Conservation (phyloP, 2,797 vertebrate genomes). For the Miichthys miiuy region DNA sequence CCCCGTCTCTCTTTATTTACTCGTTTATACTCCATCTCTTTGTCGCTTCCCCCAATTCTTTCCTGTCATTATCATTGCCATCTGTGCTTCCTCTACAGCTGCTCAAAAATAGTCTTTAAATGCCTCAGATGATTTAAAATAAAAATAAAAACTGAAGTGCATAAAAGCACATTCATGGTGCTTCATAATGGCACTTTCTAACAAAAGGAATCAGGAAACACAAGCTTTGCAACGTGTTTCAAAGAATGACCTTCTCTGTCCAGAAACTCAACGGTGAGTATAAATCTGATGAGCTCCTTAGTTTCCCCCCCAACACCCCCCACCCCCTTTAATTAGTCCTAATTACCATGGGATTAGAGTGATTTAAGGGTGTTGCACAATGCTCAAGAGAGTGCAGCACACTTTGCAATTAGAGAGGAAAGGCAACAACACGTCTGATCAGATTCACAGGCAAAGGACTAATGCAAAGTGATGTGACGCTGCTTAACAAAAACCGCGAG, state of each 20-base stretch:
- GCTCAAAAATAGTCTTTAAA: slow-evolving; percentile 51
- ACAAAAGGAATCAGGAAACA: slow-evolving; percentile 21
- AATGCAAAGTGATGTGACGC: slow-evolving; percentile 41
- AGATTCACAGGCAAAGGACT: slow-evolving; percentile 22
- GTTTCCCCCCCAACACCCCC: slow-evolving; percentile 4
- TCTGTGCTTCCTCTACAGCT: slow-evolving; percentile 55
- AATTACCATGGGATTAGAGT: slow-evolving; percentile 72
- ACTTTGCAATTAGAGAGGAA: slow-evolving; percentile 47
- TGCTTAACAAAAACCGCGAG: slow-evolving; percentile 15
- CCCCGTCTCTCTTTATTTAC: slow-evolving; percentile 54
- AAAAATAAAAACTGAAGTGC: slow-evolving; percentile 40
- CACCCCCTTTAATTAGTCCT: slow-evolving; percentile 71
- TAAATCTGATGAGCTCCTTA: slow-evolving; percentile 78
- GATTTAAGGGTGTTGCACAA: slow-evolving; percentile 71
- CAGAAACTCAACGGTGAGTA: slow-evolving; percentile 39
- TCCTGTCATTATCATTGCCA: slow-evolving; percentile 65
- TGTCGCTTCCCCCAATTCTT: slow-evolving; percentile 39
- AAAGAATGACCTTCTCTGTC: slow-evolving; percentile 75
- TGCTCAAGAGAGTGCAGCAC: slow-evolving; percentile 48
- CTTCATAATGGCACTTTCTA: neutral
- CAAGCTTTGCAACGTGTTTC: slow-evolving; percentile 34
- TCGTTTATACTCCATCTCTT: slow-evolving; percentile 34
- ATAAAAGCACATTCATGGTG: slow-evolving; percentile 29
- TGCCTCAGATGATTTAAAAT: slow-evolving; percentile 45
- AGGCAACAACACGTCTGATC: slow-evolving; percentile 44